phyloP scores from a whole-genome alignment of 1,140 invertebrate genomes.

The Lethocerus indicus region DNA sequence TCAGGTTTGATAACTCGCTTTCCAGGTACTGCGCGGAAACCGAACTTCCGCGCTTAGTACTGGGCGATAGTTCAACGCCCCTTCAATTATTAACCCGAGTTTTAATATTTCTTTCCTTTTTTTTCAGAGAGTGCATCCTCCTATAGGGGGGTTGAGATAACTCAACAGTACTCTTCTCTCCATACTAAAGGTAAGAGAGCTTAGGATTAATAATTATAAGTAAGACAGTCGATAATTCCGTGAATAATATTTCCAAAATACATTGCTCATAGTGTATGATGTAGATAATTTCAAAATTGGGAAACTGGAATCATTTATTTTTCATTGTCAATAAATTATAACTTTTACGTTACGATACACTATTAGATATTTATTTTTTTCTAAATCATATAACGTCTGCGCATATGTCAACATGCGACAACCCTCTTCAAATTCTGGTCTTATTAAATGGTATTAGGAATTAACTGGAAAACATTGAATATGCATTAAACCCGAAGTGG shows the following conservation, averaged over 20 bases:
- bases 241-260: neutral
- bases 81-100: neutral
- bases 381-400: too few species aligned
- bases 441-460: too few species aligned
- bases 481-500: too few species aligned
- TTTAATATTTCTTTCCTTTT: conserved; percentile 19
- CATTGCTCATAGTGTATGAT: neutral
- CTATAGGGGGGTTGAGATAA: conserved; percentile 33
- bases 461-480: too few species aligned
- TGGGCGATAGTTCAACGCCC: too few species aligned
- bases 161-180: conserved; percentile 31
- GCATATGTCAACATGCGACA: too few species aligned
- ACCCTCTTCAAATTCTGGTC: too few species aligned
- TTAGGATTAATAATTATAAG: neutral
- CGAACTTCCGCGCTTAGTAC: too few species aligned
- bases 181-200: conserved; percentile 30
- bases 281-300: neutral
- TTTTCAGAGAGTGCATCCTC: conserved; percentile 35
- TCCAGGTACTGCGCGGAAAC: neutral
- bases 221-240: neutral
- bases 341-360: too few species aligned
- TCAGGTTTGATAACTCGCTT: neutral
- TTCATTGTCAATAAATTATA: neutral
- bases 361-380: too few species aligned
- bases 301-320: neutral